Conservation (phyloP, 2,888 invertebrate species). For the Caradrina clavipalpis region DNA sequence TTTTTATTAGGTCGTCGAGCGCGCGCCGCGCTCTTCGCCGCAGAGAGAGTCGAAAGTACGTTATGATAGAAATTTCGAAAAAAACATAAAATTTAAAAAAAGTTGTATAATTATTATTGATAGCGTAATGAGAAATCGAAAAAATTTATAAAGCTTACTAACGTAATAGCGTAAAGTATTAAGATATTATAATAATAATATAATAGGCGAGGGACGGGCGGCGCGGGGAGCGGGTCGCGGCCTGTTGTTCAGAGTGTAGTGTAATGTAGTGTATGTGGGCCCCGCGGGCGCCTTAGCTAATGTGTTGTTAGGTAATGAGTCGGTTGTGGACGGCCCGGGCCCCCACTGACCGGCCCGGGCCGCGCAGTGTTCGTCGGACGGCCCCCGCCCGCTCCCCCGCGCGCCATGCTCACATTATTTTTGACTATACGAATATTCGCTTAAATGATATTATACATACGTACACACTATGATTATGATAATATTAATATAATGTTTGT, state of each 20-base stretch:
- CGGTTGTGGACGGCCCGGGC: constrained; percentile 54
- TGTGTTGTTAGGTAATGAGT: constrained; percentile 65
- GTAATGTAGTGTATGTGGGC: constrained; percentile 55
- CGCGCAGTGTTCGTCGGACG: constrained; percentile 58
- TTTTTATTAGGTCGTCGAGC: constrained; percentile 92
- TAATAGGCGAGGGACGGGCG: constrained; percentile 85
- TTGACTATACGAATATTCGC: constrained; percentile 91
- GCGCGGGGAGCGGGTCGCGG: constrained; percentile 82
- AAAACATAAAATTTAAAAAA: constrained; percentile 90
- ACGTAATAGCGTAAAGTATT: constrained; percentile 91
- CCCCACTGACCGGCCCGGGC: constrained; percentile 42
- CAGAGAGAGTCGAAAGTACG: constrained; percentile 89
- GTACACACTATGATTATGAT: constrained; percentile 90
- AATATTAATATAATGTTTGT: constrained; percentile 91
- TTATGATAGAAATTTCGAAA: constrained; percentile 91
- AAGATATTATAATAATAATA: constrained; percentile 88
- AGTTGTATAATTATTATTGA: constrained; percentile 91
- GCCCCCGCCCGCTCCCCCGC: constrained; percentile 79
- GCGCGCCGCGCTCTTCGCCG: constrained; percentile 83
- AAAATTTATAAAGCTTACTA: constrained; percentile 91
- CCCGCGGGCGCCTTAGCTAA: constrained; percentile 59
- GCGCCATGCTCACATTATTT: constrained; percentile 89
- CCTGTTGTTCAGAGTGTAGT: constrained; percentile 74
- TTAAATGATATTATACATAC: constrained; percentile 91
- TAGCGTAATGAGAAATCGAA: constrained; percentile 90